Evolutionary conservation across 2,113 vertebrate species (phyloP), one percentile per base, ranked within the genome.

Genomic region (Dendrocopos noguchii): DNA sequence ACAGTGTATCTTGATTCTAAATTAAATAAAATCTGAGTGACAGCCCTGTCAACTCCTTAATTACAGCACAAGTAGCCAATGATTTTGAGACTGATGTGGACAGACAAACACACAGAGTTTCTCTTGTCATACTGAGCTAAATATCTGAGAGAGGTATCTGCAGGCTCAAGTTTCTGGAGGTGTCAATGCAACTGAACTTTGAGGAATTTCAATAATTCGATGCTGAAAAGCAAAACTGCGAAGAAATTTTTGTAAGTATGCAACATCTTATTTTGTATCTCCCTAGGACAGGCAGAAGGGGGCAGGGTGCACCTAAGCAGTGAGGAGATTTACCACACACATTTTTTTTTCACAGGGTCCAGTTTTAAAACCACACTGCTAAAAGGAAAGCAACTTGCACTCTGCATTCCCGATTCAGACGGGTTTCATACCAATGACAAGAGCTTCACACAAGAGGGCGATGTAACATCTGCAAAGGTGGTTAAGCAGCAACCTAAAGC

Each of bases 401-500:
- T 33, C 29, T 36, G 39, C 33, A 55, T 28, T 84, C 24, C 12
- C 1, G 0, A 42, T 59, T 79, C 85, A 61, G 14, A 3, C 1
- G 5, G 15, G 46, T n/a, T 81, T 83, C 70, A 52, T 12, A 73
- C 4, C 33, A 81, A 77, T 47, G 80, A 83, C 60, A 28, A 71
- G 36, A 61, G 36, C 39, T 82, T 46, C 83, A 97, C 98, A 97
- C 97, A 90, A 98, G 97, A 91, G 97, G 98, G 98, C 87, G 97
- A 92, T 63, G 74, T 84, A 96, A 71, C 31, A 86, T 68, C 90
- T 96, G 50, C 47, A 87, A 93, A 89, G 50, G 52, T 66, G n/a
- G 6, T 21, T 21, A 15, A 85, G 56, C 2, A 0, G 36, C 3
- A 0, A 74, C n/a, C 7, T 39, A 90, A 78, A 70, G 13, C 10